These are phyloP conservation scores for Drosophila kanekoi DNA, from an alignment of 2,888 invertebrate genomes.

Conservation along the genomic window DNA sequence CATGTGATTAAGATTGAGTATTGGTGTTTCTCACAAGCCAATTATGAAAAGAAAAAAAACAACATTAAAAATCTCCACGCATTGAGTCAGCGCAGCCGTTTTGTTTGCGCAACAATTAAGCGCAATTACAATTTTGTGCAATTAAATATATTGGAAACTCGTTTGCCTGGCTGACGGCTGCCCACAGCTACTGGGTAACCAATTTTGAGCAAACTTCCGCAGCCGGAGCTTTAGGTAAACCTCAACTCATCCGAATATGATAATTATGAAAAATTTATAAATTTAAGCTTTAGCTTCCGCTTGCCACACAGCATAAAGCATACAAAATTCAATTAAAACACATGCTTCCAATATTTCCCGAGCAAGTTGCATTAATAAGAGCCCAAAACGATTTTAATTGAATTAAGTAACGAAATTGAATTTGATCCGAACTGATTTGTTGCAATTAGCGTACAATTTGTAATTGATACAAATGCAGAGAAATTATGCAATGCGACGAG, in stretches of 20 bases:
- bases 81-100: constrained; percentile 38
- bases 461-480: constrained; percentile 61
- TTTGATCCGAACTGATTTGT: constrained; percentile 51
- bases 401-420: constrained; percentile 56
- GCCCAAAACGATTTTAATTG: constrained; percentile 29
- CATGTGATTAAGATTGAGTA: constrained; percentile 37
- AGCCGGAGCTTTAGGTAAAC: constrained; percentile 33
- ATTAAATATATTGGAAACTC: constrained; percentile 74
- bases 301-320: constrained; percentile 25
- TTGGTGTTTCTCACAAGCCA: constrained; percentile 58
- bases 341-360: constrained; percentile 3
- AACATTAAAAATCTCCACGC: constrained; percentile 18
- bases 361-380: constrained; percentile 29
- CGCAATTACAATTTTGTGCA: constrained; percentile 68
- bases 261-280: constrained; percentile 29
- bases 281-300: constrained; percentile 52
- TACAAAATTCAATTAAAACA: constrained; percentile 23
- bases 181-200: constrained; percentile 26
- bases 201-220: constrained; percentile 59
- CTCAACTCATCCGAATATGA: constrained; percentile 35
- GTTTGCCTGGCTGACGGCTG: constrained; percentile 45
- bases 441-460: constrained; percentile 60
- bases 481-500: constrained; percentile 63
- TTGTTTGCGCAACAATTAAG: constrained; percentile 72
- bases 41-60: constrained; percentile 35